Base-by-base conservation (phyloP, 2,797 vertebrate genomes). In the Parotocinclus haroldoi region DNA sequence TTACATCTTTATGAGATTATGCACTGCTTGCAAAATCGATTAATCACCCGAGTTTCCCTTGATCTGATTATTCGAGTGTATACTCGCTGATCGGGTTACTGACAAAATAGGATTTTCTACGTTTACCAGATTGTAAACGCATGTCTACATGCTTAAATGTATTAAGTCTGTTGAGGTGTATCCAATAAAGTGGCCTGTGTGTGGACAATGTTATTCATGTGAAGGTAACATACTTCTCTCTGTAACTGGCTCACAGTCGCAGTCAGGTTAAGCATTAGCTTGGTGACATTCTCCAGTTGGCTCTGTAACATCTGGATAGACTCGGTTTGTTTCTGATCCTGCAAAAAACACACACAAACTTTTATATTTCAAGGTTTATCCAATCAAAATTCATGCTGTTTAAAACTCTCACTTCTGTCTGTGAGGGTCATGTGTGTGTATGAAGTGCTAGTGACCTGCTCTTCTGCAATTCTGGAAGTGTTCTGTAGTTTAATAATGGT, bases 401-500 rank as follows among this genome's bases (percentile, higher is more conserved):
- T 1, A 50, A 39, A 51, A 14, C 16, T 42, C 1, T 27, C 27
- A 27, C 27, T 27, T 2, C 27, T 27, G 27, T 5, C 27, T 27
- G 27, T 42, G n/a, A 36, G 12, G 1, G 0, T 38, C 13, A 27
- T 49, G 39, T 40, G 16, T 49, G n/a, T n/a, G 13, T 38, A 38
- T 37, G 5, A 4, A 17, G 52, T 38, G 14, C 40, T 49, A 76
- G 73, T 51, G 76, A 99, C 97, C 96, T 99, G 96, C 48, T 98
- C 94, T 77, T 98, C 93, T 53, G 96, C 97, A 12, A 98, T 94
- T 85, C 92, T 91, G 72, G 97, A 99, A 51, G 94, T 98, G 87
- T 99, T 98, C 84, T 99, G 96, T 81, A 99, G 93, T 75, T 99
- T 98, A 81, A 98, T 92, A 86, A 99, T 94, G 74, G 97, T 99